Base-by-base conservation (phyloP, 2,113 vertebrate genomes). In the Pollimyrus isidori region DNA sequence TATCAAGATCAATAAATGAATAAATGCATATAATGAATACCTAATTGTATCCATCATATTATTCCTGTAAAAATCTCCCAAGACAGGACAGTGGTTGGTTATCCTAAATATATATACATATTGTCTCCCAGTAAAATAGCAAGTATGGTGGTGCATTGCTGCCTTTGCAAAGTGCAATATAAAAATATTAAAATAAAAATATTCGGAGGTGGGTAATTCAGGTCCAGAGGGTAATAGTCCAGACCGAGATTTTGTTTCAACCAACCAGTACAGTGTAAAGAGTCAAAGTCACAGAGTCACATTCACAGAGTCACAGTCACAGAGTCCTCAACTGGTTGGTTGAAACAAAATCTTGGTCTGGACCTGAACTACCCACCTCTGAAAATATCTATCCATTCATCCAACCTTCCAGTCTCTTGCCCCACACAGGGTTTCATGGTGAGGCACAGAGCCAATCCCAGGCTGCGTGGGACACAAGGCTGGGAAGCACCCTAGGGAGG, bases 1-100 rank as follows among this genome's bases (percentile, higher is more conserved):
- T 49, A 73, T 87, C n/a, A 56, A 87, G 10, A 86, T 86, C 85
- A 53, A 86, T 86, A 86, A 86, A 86, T 30, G 46, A 86, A 86
- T 30, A 86, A 30, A 30, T 49, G 48, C 46, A 86, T 52, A 53
- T 52, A 50, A 86, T 86, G n/a, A 86, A 86, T 30, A 30, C 46
- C 23, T 30, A 52, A 52, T 53, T 6, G n/a, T 52, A 17, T 52
- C 49, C 48, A 52, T 52, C 85, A 50, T 17, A 86, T 35, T 35
- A 50, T 52, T 19, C 17, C 15, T 3, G n/a, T 30, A 23, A 48
- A 83, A 45, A 10, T 42, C 80, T 1, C 76, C 17, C 80, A n/a
- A 17, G 13, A 17, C 30, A 76, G 13, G 4, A 23, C 80, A n/a
- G 48, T 42, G 19, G 80, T 83, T 21, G 35, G 80, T 83, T 48